Evolutionary conservation across 2,797 vertebrate species (phyloP).

Genomic region (Xerus rutilus): DNA sequence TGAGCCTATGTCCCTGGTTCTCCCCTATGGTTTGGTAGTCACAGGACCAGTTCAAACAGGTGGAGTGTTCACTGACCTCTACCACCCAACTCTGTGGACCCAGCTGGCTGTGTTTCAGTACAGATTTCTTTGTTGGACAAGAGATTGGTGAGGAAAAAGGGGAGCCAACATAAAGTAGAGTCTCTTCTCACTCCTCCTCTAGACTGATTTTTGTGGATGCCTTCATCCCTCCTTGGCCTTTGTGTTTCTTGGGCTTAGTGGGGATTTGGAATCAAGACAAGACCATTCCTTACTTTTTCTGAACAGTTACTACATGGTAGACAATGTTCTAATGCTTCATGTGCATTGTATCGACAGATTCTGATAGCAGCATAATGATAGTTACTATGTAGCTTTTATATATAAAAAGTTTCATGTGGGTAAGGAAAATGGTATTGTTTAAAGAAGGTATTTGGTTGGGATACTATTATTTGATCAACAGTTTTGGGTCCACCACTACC

Average conservation of each 20-base stretch:
- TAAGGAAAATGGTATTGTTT: not conserved
- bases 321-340: not conserved
- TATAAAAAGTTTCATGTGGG: not conserved
- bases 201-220: not conserved
- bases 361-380: not conserved
- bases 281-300: not conserved
- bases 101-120: not conserved
- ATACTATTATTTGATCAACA: not conserved
- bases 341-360: not conserved
- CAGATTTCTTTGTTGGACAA: not conserved
- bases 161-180: not conserved
- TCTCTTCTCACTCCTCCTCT: not conserved
- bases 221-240: not conserved
- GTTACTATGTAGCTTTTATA: not conserved
- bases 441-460: not conserved
- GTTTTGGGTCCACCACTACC: not conserved
- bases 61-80: not conserved
- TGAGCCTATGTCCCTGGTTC: not conserved
- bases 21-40: not conserved
- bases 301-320: not conserved
- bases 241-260: not conserved
- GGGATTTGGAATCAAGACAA: conserved; percentile 25
- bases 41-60: not conserved
- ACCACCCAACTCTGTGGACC: accelerated
- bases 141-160: not conserved